Conservation (phyloP, 2,113 vertebrate genomes). For the Pan paniscus region DNA sequence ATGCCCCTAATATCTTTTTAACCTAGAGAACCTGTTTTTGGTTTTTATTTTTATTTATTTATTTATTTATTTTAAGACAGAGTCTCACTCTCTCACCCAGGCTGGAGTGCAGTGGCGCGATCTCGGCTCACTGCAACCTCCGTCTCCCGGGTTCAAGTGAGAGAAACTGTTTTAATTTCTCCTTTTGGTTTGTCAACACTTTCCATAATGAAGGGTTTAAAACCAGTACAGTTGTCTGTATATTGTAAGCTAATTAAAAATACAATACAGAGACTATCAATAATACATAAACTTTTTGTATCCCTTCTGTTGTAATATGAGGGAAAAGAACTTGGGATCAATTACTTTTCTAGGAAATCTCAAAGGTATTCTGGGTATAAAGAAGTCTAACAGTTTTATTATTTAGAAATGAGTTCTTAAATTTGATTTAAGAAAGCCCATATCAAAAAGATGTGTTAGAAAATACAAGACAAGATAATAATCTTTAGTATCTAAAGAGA, state of each 20-base stretch:
- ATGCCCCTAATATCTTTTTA: not conserved
- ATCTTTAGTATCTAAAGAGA: not conserved
- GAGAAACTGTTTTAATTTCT: not conserved
- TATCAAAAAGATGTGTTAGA: not conserved
- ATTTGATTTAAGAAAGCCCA: not conserved
- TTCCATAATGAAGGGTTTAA: not conserved
- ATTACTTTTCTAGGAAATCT: not conserved
- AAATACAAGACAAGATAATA: not conserved
- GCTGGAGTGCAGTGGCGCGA: too few species aligned
- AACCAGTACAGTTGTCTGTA: not conserved
- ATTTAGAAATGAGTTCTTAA: slow-evolving; percentile 40
- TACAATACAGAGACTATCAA: not conserved
- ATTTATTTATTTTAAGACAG: too few species aligned
- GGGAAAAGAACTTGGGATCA: not conserved
- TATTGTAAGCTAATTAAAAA: not conserved
- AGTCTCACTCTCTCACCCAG: too few species aligned
- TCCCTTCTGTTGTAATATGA: not conserved
- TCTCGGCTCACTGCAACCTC: too few species aligned
- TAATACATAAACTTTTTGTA: not conserved
- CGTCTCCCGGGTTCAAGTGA: too few species aligned
- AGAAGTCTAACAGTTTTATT: not conserved
- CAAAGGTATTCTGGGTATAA: not conserved
- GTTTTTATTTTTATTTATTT: too few species aligned
- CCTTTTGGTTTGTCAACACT: not conserved
- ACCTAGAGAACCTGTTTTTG: not conserved